Evolutionary conservation across 1,140 invertebrate genomes (phyloP).

Genomic region (Magallana angulata): DNA sequence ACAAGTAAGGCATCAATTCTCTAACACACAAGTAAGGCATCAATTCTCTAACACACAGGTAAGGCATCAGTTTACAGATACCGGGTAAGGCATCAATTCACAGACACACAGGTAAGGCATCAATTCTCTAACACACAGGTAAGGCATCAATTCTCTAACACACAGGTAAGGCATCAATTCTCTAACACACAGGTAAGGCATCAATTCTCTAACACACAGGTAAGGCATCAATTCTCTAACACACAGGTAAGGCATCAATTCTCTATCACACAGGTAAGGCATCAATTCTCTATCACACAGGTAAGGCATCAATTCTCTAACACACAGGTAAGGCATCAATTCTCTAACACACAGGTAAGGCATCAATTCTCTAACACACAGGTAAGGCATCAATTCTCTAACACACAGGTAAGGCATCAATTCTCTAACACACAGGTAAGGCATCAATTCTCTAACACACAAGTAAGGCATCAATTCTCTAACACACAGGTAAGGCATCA

Average conservation of each 20-base stretch:
- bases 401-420: too few species aligned
- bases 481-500: not conserved
- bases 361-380: not conserved
- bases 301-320: not conserved
- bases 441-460: too few species aligned
- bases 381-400: not conserved
- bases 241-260: conserved; percentile 83
- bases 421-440: too few species aligned
- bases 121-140: conserved; percentile 2
- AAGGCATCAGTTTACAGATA: too few species aligned
- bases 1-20: too few species aligned
- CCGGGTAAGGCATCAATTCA: not conserved
- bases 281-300: not conserved
- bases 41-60: too few species aligned
- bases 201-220: too few species aligned
- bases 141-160: not conserved
- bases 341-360: not conserved
- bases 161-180: not conserved
- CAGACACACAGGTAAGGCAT: conserved; percentile 85
- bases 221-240: not conserved
- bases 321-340: conserved; percentile 6
- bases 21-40: too few species aligned
- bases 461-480: too few species aligned
- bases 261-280: too few species aligned
- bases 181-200: too few species aligned